Evolutionary conservation across 30 jellyfish, hydroid and myxozoan genomes (phyloP).

Genomic region (Hydractinia echinata): DNA sequence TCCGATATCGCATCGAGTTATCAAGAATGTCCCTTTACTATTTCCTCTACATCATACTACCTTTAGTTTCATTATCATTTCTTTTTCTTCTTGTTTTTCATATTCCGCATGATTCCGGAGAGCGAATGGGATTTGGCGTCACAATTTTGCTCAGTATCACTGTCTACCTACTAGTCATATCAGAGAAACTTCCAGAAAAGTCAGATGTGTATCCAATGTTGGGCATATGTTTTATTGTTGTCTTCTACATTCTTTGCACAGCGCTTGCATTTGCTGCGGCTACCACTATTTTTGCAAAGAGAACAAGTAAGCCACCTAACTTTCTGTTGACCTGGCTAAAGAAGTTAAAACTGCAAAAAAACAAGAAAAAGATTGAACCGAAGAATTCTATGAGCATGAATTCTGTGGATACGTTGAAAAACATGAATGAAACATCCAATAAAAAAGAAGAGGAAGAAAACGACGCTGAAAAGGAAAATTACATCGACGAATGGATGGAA

Average conservation of each 20-base stretch:
- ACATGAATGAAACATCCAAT: no score
- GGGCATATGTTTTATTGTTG: slow-evolving; percentile 56
- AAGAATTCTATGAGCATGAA: no score
- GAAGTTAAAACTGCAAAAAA: slow-evolving; percentile 1
- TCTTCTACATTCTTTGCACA: slow-evolving; percentile 42
- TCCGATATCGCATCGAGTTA: slow-evolving; percentile 32
- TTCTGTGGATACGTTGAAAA: no score
- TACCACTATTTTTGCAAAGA: slow-evolving; percentile 13
- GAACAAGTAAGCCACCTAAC: slow-evolving; percentile 44
- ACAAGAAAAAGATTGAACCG: neutral
- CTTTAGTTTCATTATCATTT: slow-evolving; percentile 47
- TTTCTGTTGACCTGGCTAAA: slow-evolving; percentile 32
- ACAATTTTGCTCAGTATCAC: slow-evolving; percentile 70
- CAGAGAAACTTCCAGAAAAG: slow-evolving; percentile 70
- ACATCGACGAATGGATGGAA: no score
- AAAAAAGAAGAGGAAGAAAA: no score
- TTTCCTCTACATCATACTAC: slow-evolving; percentile 52
- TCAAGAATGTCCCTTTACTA: slow-evolving; percentile 52
- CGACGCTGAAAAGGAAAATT: no score
- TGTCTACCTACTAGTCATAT: slow-evolving; percentile 65
- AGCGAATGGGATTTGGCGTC: slow-evolving; percentile 79
- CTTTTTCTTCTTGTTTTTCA: slow-evolving; percentile 42
- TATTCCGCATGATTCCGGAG: slow-evolving; percentile 68
- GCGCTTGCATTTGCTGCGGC: slow-evolving; percentile 37
- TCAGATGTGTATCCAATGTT: slow-evolving; percentile 54